Conservation (phyloP, 2,888 invertebrate genomes). For the Platycheirus albimanus region DNA sequence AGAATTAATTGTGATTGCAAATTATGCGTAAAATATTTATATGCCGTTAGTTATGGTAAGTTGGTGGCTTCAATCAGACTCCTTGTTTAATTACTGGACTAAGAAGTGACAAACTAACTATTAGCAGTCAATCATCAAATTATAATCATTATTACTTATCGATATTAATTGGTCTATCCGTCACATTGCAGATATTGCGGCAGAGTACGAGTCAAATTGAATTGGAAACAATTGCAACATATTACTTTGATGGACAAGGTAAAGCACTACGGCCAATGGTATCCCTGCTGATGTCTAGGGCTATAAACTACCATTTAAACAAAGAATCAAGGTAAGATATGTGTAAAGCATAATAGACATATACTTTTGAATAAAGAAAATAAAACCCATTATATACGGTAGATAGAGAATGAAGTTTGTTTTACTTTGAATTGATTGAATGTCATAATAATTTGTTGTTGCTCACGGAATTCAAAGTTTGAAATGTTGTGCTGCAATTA, state of each 20-base stretch:
- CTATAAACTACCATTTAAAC: slow-evolving; percentile 94
- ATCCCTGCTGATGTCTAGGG: slow-evolving; percentile 95
- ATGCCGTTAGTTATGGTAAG: not conserved
- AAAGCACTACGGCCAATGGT: slow-evolving; percentile 98
- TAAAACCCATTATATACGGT: not conserved
- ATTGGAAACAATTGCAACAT: slow-evolving; percentile 95
- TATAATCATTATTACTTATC: too few species aligned
- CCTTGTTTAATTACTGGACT: too few species aligned
- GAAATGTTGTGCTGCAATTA: slow-evolving; percentile 13
- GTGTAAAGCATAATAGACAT: not conserved
- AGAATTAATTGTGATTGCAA: not conserved
- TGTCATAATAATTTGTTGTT: not conserved
- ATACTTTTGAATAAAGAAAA: not conserved
- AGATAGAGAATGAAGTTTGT: too few species aligned
- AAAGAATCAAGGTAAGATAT: slow-evolving; percentile 90
- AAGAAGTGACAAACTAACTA: too few species aligned
- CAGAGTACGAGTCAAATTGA: slow-evolving; percentile 92
- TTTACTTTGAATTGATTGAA: not conserved
- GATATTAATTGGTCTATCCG: slow-evolving; percentile 21
- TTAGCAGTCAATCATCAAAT: too few species aligned
- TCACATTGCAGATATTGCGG: slow-evolving; percentile 84
- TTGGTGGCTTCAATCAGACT: too few species aligned
- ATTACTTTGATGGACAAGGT: slow-evolving; percentile 99
- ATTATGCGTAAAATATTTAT: too few species aligned
- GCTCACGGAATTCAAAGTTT: slow-evolving; percentile 1